phyloP scores from a whole-genome alignment of 2,113 vertebrate genomes.

The Lasiurus borealis region DNA sequence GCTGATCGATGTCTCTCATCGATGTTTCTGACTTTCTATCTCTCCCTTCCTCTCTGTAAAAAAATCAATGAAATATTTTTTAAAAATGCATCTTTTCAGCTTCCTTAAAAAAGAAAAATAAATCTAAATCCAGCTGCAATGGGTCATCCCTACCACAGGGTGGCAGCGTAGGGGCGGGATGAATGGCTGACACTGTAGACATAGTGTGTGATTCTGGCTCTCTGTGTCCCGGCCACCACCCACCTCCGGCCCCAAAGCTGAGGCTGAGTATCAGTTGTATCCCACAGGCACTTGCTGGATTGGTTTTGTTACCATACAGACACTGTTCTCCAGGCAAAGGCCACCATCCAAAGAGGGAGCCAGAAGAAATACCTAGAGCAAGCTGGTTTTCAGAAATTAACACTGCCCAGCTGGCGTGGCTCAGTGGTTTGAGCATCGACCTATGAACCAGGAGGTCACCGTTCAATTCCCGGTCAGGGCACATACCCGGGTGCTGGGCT shows the following conservation, averaged over 20 bases:
- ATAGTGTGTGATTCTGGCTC: rapidly evolving
- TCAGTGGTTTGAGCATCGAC: no score
- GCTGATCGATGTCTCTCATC: no score
- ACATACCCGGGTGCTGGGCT: no score
- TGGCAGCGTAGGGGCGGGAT: neutral
- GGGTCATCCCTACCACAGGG: neutral
- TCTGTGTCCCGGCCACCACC: rapidly evolving
- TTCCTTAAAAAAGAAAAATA: neutral
- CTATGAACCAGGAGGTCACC: no score
- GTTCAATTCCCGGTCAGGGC: no score
- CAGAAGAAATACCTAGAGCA: neutral
- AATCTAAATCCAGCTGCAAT: neutral
- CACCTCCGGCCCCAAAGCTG: neutral
- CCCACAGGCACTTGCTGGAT: neutral
- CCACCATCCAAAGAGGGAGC: neutral
- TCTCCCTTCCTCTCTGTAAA: no score
- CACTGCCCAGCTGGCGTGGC: no score
- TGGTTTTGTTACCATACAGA: neutral
- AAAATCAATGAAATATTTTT: no score
- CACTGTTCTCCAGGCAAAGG: neutral
- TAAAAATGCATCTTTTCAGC: neutral
- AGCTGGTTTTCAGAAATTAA: neutral
- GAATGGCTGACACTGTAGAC: no score
- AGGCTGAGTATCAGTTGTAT: neutral
- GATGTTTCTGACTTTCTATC: no score